Evolutionary conservation across 2,888 invertebrate genomes (phyloP).

Genomic region (Proisotoma minuta): DNA sequence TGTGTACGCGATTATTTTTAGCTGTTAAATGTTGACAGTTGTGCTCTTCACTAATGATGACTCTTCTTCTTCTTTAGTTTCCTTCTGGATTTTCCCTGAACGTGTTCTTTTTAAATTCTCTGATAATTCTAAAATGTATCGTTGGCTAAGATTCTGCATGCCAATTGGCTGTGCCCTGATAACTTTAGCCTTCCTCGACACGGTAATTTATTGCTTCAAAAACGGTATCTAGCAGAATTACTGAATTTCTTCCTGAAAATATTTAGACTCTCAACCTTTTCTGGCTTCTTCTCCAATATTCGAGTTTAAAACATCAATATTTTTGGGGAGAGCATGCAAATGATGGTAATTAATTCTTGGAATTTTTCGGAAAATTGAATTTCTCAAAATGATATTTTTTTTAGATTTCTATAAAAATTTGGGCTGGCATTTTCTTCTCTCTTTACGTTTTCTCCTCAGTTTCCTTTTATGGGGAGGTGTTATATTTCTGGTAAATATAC

Average conservation of each 20-base stretch:
- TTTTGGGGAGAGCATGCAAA: neutral
- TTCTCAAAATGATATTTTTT: neutral
- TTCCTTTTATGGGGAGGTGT: slow-evolving; percentile 28
- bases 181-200: slow-evolving; percentile 29
- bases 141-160: slow-evolving; percentile 29
- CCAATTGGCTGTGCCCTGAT: slow-evolving; percentile 38
- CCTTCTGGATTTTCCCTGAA: neutral
- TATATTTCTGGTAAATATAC: slow-evolving; percentile 24
- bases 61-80: neutral
- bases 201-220: no score
- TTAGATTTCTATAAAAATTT: slow-evolving; percentile 25
- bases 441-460: slow-evolving; percentile 21
- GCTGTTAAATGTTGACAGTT: neutral
- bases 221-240: no score
- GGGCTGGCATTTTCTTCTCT: slow-evolving; percentile 26
- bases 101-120: no score
- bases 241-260: neutral
- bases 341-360: no score
- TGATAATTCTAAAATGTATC: neutral
- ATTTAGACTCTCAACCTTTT: slow-evolving; percentile 27
- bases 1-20: neutral
- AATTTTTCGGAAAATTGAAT: neutral
- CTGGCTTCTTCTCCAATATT: slow-evolving; percentile 28
- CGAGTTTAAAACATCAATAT: slow-evolving; percentile 16
- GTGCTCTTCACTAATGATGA: neutral